Conservation (phyloP, 2,888 invertebrate species). For the Aphodius sticticus region DNA sequence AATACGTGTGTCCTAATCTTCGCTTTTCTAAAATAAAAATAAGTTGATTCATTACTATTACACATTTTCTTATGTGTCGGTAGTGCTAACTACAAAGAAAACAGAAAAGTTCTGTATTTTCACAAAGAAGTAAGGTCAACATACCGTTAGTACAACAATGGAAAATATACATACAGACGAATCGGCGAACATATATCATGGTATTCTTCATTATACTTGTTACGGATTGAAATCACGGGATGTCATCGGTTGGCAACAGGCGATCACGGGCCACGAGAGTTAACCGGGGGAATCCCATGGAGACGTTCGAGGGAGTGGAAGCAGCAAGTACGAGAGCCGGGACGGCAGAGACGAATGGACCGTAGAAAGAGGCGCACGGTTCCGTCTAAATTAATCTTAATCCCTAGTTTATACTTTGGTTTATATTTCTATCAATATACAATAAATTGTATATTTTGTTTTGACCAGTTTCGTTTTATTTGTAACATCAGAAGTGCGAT, state of each 20-base stretch:
- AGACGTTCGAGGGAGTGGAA: neutral
- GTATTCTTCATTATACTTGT: too few species aligned
- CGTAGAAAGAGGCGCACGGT: neutral
- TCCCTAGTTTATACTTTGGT: neutral
- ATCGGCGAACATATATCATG: too few species aligned
- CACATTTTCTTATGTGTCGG: too few species aligned
- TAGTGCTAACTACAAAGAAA: too few species aligned
- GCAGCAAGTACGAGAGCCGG: neutral
- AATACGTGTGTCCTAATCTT: too few species aligned
- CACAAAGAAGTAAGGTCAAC: too few species aligned
- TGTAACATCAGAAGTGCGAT: constrained; percentile 18
- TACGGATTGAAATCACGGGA: neutral
- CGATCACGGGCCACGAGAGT: neutral
- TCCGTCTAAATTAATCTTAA: neutral
- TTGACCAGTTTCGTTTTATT: neutral
- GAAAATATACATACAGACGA: too few species aligned
- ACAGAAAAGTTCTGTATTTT: too few species aligned
- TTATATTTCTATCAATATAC: constrained; percentile 1
- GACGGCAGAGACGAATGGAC: neutral
- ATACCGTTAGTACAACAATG: too few species aligned
- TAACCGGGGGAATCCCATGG: neutral
- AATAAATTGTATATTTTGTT: constrained; percentile 8
- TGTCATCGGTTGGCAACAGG: neutral
- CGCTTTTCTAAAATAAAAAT: too few species aligned
- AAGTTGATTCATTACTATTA: too few species aligned